Evolutionary conservation across 2,888 invertebrate species (phyloP).

Genomic region (Aricia artaxerxes): DNA sequence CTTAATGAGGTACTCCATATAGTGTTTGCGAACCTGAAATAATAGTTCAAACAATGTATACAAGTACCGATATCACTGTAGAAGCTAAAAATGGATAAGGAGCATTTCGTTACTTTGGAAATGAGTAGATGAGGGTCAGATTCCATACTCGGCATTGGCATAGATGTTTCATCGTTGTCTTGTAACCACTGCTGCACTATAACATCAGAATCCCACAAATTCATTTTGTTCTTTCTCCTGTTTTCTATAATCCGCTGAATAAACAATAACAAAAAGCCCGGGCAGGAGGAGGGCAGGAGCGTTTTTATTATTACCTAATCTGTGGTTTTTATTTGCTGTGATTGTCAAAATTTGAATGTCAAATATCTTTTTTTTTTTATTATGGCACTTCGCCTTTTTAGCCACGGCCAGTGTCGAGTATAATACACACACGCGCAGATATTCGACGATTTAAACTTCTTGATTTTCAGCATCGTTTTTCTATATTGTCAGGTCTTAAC

Average conservation of each 20-base stretch:
- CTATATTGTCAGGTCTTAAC: too few species aligned
- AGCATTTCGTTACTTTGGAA: conserved; percentile 59
- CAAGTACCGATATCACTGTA: neutral
- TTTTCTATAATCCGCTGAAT: neutral
- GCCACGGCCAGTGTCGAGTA: too few species aligned
- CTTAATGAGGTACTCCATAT: conserved; percentile 70
- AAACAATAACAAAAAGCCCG: conserved; percentile 30
- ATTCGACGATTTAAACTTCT: too few species aligned
- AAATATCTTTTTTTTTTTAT: neutral
- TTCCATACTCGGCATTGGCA: conserved; percentile 66
- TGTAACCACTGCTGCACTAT: conserved; percentile 56
- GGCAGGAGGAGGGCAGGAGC: neutral
- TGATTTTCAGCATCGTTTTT: too few species aligned
- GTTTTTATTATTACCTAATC: neutral
- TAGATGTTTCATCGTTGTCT: conserved; percentile 59
- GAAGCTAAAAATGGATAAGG: conserved; percentile 26
- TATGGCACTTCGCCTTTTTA: too few species aligned
- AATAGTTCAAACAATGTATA: conserved; percentile 24
- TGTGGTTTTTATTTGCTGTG: too few species aligned
- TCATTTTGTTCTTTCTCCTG: conserved; percentile 33
- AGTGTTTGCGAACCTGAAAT: conserved; percentile 71
- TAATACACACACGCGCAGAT: too few species aligned
- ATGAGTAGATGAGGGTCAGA: conserved; percentile 69
- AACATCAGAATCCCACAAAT: conserved; percentile 49
- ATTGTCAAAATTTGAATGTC: too few species aligned